These are phyloP conservation scores for Platygyra sinensis DNA, from an alignment of 64 coral and sea anemone genomes.

Conservation along the genomic window DNA sequence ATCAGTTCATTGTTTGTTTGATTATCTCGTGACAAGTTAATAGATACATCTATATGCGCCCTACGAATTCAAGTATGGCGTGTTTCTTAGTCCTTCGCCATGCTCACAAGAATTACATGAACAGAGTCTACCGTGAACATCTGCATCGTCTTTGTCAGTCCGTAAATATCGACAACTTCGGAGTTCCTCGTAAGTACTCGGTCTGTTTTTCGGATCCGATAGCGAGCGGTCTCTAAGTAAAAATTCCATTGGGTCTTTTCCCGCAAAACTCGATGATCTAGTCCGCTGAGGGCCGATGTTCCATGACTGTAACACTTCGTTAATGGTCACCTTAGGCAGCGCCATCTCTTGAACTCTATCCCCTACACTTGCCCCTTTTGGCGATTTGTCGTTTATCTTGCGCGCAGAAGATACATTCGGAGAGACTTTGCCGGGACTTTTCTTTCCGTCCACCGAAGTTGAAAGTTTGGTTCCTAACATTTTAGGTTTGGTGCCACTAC, in stretches of 20 bases:
- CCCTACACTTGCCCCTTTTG: background rate
- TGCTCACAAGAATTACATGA: constrained; percentile 78
- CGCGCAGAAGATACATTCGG: background rate
- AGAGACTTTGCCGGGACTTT: background rate
- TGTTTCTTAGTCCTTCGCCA: constrained; percentile 39
- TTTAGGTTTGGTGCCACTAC: background rate
- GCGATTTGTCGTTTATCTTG: background rate
- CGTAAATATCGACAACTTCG: constrained; percentile 56
- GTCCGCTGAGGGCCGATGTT: constrained; percentile 20
- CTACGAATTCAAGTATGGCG: constrained; percentile 67
- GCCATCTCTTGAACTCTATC: constrained; percentile 4
- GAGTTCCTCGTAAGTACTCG: constrained; percentile 54
- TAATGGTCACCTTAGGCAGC: constrained; percentile 61
- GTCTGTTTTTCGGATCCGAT: background rate
- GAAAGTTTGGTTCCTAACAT: background rate
- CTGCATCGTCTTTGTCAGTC: constrained; percentile 28
- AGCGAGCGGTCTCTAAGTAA: background rate
- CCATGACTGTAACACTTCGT: constrained; percentile 65
- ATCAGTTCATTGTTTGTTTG: too few relatives aligned
- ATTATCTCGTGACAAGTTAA: too few relatives aligned
- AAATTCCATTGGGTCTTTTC: constrained; percentile 68
- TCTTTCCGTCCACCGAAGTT: background rate
- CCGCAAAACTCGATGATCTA: constrained; percentile 23
- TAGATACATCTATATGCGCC: background rate
- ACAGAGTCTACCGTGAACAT: constrained; percentile 13